Base-by-base conservation (phyloP, 2,888 invertebrate species). In the Leptopilina myrica region DNA sequence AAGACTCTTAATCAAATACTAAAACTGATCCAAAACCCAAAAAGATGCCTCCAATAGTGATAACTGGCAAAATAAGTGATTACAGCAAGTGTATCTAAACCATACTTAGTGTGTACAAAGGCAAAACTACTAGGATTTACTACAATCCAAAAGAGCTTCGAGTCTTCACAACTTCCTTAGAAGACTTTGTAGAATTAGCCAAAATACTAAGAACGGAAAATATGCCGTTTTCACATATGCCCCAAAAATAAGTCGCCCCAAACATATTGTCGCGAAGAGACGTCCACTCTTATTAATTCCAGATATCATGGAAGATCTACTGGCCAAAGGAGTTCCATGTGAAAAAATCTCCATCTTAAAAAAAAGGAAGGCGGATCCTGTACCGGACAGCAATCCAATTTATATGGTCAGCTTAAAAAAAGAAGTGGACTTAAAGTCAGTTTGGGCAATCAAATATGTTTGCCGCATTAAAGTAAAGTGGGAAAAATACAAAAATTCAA, bases 371-470 rank as follows among this genome's bases (percentile, higher is more conserved):
- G 11, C 1, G 15, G 14, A 66, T 12, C 15, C 43, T 11, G 46
- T 53, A 15, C 33, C 64, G 26, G 26, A n/a, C 0, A 5, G 5
- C 14, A 26, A 66, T 43, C 53, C 78, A 46, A 15, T 69, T 2
- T 80, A 80, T n/a, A 20, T 76, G 15, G 12, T 78, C 1, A 49
- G 76, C 3, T 15, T 78, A n/a, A n/a, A n/a, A n/a, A n/a, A n/a
- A n/a, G n/a, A n/a, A n/a, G n/a, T n/a, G n/a, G n/a, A n/a, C n/a
- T n/a, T n/a, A n/a, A n/a, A n/a, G n/a, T n/a, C n/a, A n/a, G n/a
- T n/a, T n/a, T n/a, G n/a, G n/a, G n/a, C n/a, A n/a, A n/a, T n/a
- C n/a, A n/a, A n/a, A n/a, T n/a, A n/a, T n/a, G n/a, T n/a, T n/a
- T n/a, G n/a, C n/a, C n/a, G n/a, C n/a, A n/a, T n/a, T n/a, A n/a